Conservation (phyloP, 2,888 invertebrate species). For the Pasiphila rectangulata region DNA sequence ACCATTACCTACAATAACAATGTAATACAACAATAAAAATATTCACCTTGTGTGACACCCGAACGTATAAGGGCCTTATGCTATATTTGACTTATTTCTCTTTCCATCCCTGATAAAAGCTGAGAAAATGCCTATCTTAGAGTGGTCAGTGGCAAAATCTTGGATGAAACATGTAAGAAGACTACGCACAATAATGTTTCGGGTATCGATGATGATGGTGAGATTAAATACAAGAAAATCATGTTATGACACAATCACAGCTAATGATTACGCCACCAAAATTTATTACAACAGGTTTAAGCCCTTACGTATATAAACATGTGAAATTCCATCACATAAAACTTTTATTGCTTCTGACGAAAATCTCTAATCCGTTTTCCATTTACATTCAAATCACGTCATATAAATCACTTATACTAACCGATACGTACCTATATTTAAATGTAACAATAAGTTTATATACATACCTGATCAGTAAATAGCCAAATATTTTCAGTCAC, state of each 20-base stretch:
- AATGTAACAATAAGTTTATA: neutral
- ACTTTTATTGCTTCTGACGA: slow-evolving; percentile 26
- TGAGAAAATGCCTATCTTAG: too few relatives aligned
- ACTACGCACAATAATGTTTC: too few relatives aligned
- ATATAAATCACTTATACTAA: slow-evolving; percentile 1
- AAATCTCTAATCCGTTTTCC: slow-evolving; percentile 13
- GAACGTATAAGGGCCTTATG: too few relatives aligned
- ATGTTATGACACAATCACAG: slow-evolving; percentile 3
- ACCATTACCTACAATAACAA: too few relatives aligned
- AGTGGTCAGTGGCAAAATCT: too few relatives aligned
- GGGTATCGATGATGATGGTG: too few relatives aligned
- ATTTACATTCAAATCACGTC: neutral
- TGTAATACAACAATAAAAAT: too few relatives aligned
- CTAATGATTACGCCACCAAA: neutral
- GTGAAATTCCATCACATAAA: slow-evolving; percentile 26
- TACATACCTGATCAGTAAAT: slow-evolving; percentile 12
- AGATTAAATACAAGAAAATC: neutral
- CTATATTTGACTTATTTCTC: too few relatives aligned
- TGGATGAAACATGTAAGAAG: too few relatives aligned
- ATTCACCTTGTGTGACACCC: too few relatives aligned
- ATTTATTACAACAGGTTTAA: slow-evolving; percentile 11
- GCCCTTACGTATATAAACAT: slow-evolving; percentile 23
- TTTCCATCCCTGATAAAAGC: too few relatives aligned
- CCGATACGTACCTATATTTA: neutral
- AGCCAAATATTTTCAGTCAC: slow-evolving; percentile 16